phyloP scores from a whole-genome alignment of 2,888 invertebrate genomes.

The Phania funesta region DNA sequence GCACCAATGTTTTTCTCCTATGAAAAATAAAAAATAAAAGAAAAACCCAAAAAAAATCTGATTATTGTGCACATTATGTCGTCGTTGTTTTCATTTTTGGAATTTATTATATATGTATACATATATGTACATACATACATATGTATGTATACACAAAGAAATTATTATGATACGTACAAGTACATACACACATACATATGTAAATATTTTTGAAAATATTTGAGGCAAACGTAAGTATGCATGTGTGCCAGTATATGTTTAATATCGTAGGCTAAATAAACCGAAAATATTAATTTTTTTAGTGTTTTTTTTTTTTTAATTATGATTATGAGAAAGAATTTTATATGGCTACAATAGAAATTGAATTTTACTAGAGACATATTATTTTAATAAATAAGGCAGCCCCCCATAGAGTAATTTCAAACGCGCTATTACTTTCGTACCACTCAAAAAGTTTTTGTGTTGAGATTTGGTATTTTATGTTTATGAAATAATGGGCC shows the following conservation, averaged over 20 bases:
- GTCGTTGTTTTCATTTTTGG: constrained; percentile 43
- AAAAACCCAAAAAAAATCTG: constrained; percentile 15
- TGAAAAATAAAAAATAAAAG: constrained; percentile 21
- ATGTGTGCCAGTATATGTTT: background rate
- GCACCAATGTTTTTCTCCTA: constrained; percentile 65
- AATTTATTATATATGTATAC: constrained; percentile 20
- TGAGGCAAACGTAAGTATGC: background rate
- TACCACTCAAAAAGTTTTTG: background rate
- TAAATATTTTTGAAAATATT: background rate
- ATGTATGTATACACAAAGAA: background rate
- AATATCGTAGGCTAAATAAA: constrained; percentile 5
- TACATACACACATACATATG: background rate
- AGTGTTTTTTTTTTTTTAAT: background rate
- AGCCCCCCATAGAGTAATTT: too few relatives aligned
- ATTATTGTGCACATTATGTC: constrained; percentile 37
- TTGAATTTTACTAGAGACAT: background rate
- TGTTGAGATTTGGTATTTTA: too few relatives aligned
- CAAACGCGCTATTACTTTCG: background rate
- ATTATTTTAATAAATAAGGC: background rate
- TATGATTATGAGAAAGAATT: background rate
- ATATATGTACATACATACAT: background rate
- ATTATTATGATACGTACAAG: too few relatives aligned
- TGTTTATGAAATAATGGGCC: too few relatives aligned
- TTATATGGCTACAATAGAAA: background rate
- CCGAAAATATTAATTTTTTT: background rate